Evolutionary conservation across 2,888 invertebrate species (phyloP), one percentile per base, ranked within the genome.

Genomic region (Aelia acuminata): DNA sequence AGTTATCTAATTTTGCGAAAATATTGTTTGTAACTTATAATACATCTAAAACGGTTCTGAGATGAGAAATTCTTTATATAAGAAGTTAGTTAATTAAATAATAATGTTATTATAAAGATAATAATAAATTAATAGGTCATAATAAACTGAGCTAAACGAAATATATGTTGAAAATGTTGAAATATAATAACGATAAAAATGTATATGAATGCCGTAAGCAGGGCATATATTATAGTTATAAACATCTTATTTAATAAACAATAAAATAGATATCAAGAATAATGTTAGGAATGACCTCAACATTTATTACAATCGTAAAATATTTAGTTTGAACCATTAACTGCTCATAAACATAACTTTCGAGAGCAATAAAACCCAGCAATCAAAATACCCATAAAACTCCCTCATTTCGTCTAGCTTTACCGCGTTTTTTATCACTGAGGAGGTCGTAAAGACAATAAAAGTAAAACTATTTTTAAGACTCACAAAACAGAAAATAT

Each of bases 281-380:
- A 63, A 63, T 63, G 31, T 63, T 63, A 18, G 15, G 63, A 63
- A 63, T 63, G 63, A 63, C 63, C 31, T 63, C 31, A 31, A 31
- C 63, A 63, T 63, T 31, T 15, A 63, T 63, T 18, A 15, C 15
- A 31, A 63, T 15, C 31, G 31, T 63, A 31, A 63, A 63, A 31
- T 31, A 63, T 13, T 63, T 31, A 63, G 31, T 63, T 31, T 63
- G 15, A 43, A 43, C 75, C 1, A 43, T 80, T 80, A 80, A 80
- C 75, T 80, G 75, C 43, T 80, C 75, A 80, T 80, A 80, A 80
- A 80, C 35, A 43, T 80, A 80, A 43, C 63, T 80, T 80, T 80
- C 39, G 43, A 80, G 43, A 80, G 43, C 39, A 80, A 39, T 80
- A 35, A 43, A 80, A 80, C 3, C 20, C 75, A 43, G 43, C 43